phyloP scores from a whole-genome alignment of 2,888 invertebrate species.

The Zygaena filipendulae region DNA sequence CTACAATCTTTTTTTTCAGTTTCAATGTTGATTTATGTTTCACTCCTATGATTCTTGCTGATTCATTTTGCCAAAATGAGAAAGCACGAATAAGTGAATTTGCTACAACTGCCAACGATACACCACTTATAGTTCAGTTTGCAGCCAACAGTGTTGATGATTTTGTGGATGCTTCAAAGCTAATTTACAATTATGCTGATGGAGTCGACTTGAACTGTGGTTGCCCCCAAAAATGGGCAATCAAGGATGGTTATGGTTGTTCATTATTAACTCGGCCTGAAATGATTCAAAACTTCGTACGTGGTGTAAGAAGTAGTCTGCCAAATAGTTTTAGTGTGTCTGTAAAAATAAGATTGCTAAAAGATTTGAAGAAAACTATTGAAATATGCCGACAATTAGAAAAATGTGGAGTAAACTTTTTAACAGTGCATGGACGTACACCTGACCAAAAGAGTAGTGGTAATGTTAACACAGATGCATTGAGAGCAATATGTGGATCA shows the following conservation, averaged over 20 bases:
- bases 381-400: constrained; percentile 84
- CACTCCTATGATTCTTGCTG: constrained; percentile 97
- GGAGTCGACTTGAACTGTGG: constrained; percentile 98
- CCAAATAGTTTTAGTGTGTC: constrained; percentile 85
- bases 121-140: constrained; percentile 93
- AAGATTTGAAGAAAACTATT: constrained; percentile 77
- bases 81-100: constrained; percentile 89
- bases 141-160: constrained; percentile 87
- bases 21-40: constrained; percentile 92
- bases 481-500: constrained; percentile 76
- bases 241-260: constrained; percentile 90
- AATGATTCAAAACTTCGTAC: constrained; percentile 82
- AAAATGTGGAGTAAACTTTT: constrained; percentile 86
- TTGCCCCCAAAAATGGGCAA: constrained; percentile 96
- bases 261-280: constrained; percentile 86
- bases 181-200: constrained; percentile 85
- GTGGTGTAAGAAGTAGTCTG: constrained; percentile 78
- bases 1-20: constrained; percentile 59
- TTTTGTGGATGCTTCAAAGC: constrained; percentile 85
- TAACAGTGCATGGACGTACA: constrained; percentile 95
- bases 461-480: constrained; percentile 74
- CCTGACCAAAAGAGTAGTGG: constrained; percentile 81
- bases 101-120: constrained; percentile 78
- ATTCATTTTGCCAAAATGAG: constrained; percentile 89
- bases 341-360: constrained; percentile 88